Conservation (phyloP, 2,797 vertebrate species). For the Sphaeramia orbicularis region DNA sequence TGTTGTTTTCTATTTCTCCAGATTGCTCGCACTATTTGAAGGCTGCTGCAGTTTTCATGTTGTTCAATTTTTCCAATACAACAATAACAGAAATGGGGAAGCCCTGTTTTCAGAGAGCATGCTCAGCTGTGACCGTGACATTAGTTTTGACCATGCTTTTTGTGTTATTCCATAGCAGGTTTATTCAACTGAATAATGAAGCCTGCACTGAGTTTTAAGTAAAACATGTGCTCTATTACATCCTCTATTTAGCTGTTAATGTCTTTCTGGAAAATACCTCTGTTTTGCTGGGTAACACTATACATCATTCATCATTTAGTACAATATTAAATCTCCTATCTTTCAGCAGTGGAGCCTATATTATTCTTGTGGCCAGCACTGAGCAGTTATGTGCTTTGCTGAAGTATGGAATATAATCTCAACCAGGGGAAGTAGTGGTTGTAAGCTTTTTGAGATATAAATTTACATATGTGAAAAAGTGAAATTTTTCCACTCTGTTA, state of each 20-base stretch:
- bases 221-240: too few relatives aligned
- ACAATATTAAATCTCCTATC: background rate
- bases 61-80: constrained; percentile 29
- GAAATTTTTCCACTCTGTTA: constrained; percentile 1
- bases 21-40: constrained; percentile 6
- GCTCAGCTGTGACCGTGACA: background rate
- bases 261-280: background rate
- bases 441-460: background rate
- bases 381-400: background rate
- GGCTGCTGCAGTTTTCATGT: constrained; percentile 30
- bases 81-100: constrained; percentile 12
- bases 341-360: background rate
- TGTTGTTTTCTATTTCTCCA: constrained; percentile 12
- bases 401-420: constrained; percentile 3
- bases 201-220: too few relatives aligned
- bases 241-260: background rate
- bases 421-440: constrained; percentile 16
- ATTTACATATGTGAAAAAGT: constrained; percentile 1
- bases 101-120: constrained; percentile 8
- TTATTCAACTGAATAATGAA: background rate
- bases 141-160: background rate
- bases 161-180: background rate
- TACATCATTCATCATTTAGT: too few relatives aligned
- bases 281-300: background rate
- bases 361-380: background rate